Percentiles rank a stretch among this genome's conserved stretches.
Conservation (phyloP, 2,888 invertebrate species). For the Leucoma salicis region DNA sequence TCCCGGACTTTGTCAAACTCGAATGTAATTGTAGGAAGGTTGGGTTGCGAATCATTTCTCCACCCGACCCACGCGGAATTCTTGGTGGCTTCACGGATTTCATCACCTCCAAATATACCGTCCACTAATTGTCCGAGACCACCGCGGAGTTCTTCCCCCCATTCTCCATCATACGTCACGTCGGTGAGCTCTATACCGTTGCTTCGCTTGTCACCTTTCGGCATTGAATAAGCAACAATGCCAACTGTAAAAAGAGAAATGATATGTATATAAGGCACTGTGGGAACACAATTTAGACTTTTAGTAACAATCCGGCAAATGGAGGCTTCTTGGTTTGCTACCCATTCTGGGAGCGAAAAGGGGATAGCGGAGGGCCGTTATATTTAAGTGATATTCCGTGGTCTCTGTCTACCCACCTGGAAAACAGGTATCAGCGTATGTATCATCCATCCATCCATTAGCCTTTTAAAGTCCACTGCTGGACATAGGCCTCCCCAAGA, state of each 20-base stretch:
- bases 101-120: conserved; percentile 89
- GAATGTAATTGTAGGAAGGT: conserved; percentile 86
- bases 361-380: no score
- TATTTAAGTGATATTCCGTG: no score
- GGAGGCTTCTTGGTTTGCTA: no score
- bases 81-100: conserved; percentile 82
- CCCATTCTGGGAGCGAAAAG: no score
- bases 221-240: conserved; percentile 92
- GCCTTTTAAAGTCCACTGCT: no score
- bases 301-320: no score
- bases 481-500: no score
- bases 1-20: conserved; percentile 94
- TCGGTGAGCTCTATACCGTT: conserved; percentile 92
- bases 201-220: conserved; percentile 92
- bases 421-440: no score
- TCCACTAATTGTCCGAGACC: conserved; percentile 94
- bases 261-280: no score
- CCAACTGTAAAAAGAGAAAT: conserved; percentile 82
- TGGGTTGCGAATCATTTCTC: conserved; percentile 87
- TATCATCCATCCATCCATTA: no score
- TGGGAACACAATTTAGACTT: no score
- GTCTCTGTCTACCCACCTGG: no score
- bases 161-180: conserved; percentile 92
- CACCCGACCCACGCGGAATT: conserved; percentile 94
- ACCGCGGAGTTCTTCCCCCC: conserved; percentile 87